Evolutionary conservation across 2,888 invertebrate genomes (phyloP).

Genomic region (Spialia ferax): DNA sequence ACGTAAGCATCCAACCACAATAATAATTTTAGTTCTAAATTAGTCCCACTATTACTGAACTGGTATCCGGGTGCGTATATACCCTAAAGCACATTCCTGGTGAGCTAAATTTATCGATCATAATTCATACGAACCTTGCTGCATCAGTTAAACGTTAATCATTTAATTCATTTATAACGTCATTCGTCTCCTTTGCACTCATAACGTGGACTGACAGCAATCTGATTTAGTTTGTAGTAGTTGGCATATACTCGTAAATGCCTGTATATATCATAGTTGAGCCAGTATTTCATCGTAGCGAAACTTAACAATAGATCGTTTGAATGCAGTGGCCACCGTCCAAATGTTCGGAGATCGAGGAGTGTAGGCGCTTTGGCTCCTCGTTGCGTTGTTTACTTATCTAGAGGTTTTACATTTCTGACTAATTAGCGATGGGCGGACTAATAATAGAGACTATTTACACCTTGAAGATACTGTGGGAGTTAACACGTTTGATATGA

Average conservation of each 20-base stretch:
- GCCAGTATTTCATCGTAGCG: conserved; percentile 48
- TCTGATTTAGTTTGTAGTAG: conserved; percentile 30
- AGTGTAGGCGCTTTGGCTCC: conserved; percentile 40
- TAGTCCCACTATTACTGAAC: conserved; percentile 8
- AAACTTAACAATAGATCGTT: conserved; percentile 56
- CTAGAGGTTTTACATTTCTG: conserved; percentile 48
- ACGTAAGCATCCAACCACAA: neutral
- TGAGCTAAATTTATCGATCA: conserved; percentile 29
- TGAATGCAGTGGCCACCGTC: conserved; percentile 55
- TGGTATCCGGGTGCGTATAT: conserved; percentile 26
- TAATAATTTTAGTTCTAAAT: conserved; percentile 11
- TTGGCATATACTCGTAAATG: conserved; percentile 36
- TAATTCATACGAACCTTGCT: conserved; percentile 27
- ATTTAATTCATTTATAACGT: conserved; percentile 23
- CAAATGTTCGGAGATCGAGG: conserved; percentile 51
- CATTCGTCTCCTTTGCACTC: conserved; percentile 26
- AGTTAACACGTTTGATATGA: conserved; percentile 11
- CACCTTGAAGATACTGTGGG: conserved; percentile 27
- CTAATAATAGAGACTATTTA: conserved; percentile 23
- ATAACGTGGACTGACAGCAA: conserved; percentile 30
- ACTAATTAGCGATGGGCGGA: conserved; percentile 47
- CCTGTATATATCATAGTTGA: conserved; percentile 31
- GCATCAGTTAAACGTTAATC: conserved; percentile 28
- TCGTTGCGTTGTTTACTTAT: conserved; percentile 54
- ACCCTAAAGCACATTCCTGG: conserved; percentile 34